phyloP scores from a whole-genome alignment of 2,797 vertebrate genomes.

The Diplodus puntazzo region DNA sequence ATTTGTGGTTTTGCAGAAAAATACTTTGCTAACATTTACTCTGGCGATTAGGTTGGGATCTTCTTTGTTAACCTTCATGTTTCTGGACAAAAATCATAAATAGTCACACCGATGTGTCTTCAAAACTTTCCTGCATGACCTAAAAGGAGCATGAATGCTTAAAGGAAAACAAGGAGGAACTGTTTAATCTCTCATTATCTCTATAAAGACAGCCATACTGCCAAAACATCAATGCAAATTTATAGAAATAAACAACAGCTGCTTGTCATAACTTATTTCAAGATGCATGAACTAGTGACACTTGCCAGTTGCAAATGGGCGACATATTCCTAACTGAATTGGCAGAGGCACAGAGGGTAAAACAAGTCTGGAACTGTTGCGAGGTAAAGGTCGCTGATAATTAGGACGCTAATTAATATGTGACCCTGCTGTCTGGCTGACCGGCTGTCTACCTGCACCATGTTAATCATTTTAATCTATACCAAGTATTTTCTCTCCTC shows the following conservation, averaged over 20 bases:
- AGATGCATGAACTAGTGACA: constrained; percentile 50
- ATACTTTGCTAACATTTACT: too few species aligned
- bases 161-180: not conserved
- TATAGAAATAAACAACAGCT: constrained; percentile 37
- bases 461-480: constrained; percentile 53
- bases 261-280: constrained; percentile 34
- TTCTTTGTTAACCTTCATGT: not conserved
- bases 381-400: constrained; percentile 68
- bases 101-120: not conserved
- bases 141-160: not conserved
- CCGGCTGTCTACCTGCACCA: constrained; percentile 52
- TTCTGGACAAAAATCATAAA: not conserved
- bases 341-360: constrained; percentile 45
- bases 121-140: not conserved
- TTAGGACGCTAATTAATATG: constrained; percentile 71
- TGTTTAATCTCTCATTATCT: not conserved
- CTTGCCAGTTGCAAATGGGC: constrained; percentile 51
- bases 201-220: constrained; percentile 1
- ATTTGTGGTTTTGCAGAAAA: too few species aligned
- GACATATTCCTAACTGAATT: constrained; percentile 55
- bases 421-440: constrained; percentile 64
- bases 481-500: constrained; percentile 13
- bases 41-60: too few species aligned
- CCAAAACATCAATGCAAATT: constrained; percentile 20
- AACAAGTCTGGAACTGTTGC: constrained; percentile 48